Evolutionary conservation across 2,797 vertebrate species (phyloP).

Genomic region (Pangasius macronema): DNA sequence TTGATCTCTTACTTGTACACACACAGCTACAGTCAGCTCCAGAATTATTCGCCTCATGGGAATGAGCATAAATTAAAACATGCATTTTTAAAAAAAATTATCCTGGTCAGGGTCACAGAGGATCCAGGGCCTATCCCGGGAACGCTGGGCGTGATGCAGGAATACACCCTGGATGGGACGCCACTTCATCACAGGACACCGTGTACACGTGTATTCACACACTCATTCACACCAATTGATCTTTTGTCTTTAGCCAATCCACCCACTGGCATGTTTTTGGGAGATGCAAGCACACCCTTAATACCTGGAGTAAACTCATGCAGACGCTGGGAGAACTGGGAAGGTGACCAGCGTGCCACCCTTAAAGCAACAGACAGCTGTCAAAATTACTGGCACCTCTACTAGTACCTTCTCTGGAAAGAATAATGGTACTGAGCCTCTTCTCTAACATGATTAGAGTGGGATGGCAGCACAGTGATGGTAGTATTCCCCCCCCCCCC

Average conservation of each 20-base stretch:
- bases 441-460: neutral
- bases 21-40: neutral
- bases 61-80: neutral
- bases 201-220: neutral
- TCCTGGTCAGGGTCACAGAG: neutral
- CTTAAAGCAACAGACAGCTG: neutral
- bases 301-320: neutral
- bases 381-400: neutral
- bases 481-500: no score
- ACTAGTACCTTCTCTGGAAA: neutral
- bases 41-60: neutral
- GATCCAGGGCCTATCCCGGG: neutral
- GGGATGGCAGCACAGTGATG: neutral
- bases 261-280: neutral
- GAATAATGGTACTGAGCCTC: neutral
- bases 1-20: neutral
- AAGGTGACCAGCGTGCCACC: neutral
- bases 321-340: neutral
- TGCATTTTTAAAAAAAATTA: neutral
- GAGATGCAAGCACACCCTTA: neutral
- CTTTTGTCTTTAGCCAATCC: neutral
- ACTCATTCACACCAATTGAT: neutral
- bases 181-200: neutral
- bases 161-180: neutral
- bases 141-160: neutral